Percentiles rank a stretch among this genome's conserved stretches.
Conservation (phyloP, 2,113 vertebrate species). For the Jacana jacana region DNA sequence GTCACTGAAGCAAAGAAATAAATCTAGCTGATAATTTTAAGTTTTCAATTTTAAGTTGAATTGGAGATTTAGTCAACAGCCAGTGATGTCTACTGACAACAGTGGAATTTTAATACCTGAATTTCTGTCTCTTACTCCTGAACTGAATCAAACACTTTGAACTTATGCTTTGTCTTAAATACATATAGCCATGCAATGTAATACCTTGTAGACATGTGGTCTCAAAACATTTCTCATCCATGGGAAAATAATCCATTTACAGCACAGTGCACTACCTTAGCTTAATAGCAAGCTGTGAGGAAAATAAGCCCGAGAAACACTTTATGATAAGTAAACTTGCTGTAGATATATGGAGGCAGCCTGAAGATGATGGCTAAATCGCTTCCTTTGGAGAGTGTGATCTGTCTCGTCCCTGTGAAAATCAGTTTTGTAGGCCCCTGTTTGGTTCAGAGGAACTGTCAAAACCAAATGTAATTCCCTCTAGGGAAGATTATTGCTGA, state of each 20-base stretch:
- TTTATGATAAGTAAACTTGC: not conserved
- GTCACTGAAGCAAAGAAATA: not conserved
- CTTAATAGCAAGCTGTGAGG: not conserved
- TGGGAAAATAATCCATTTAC: not conserved
- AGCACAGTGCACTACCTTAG: not conserved
- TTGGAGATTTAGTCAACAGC: not conserved
- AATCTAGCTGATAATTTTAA: not conserved
- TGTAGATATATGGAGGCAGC: not conserved
- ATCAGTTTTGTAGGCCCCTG: not conserved
- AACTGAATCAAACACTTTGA: not conserved
- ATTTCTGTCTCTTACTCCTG: not conserved
- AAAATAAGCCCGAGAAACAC: not conserved
- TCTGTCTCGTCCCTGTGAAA: not conserved
- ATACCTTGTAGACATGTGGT: not conserved
- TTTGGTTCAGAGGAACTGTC: not conserved
- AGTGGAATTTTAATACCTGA: not conserved
- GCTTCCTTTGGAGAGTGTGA: not conserved
- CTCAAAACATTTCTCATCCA: not conserved
- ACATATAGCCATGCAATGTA: not conserved
- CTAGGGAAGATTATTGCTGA: not conserved
- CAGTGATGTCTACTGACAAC: not conserved
- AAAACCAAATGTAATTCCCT: not conserved
- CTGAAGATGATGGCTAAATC: not conserved
- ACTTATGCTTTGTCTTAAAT: not conserved
- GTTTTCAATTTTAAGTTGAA: not conserved